Evolutionary conservation across 2,888 invertebrate species (phyloP).

Genomic region (Eustalomyia histrio): DNA sequence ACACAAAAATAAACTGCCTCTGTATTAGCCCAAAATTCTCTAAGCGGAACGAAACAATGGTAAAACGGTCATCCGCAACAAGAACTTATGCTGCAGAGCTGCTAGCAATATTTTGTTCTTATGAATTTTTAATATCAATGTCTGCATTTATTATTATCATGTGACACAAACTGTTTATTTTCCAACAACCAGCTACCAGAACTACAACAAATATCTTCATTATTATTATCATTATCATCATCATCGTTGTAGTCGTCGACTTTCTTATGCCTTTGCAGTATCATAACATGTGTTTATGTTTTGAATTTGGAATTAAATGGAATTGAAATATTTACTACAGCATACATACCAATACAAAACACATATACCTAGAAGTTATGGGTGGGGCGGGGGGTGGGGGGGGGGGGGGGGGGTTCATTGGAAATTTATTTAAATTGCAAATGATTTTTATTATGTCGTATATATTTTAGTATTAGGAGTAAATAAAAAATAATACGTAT

Average conservation of each 20-base stretch:
- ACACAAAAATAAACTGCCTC: not conserved
- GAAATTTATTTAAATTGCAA: too few species aligned
- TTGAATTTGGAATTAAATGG: slow-evolving; percentile 36
- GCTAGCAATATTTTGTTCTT: slow-evolving; percentile 20
- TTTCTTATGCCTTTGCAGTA: slow-evolving; percentile 38
- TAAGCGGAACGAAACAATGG: slow-evolving; percentile 74
- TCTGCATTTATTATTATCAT: slow-evolving; percentile 49
- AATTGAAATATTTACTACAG: slow-evolving; percentile 47
- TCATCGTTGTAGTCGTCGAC: not conserved
- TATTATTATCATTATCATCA: slow-evolving; percentile 26
- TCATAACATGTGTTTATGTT: slow-evolving; percentile 55
- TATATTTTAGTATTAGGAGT: too few species aligned
- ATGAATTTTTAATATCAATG: slow-evolving; percentile 43
- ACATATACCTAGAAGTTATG: too few species aligned
- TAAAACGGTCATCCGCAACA: slow-evolving; percentile 77
- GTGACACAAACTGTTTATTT: slow-evolving; percentile 37
- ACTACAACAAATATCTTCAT: not conserved
- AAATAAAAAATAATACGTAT: too few species aligned
- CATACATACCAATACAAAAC: not conserved
- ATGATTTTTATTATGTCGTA: too few species aligned
- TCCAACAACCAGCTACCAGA: not conserved
- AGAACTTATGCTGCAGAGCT: slow-evolving; percentile 59
- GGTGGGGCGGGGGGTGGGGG: too few species aligned
- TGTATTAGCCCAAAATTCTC: slow-evolving; percentile 23
- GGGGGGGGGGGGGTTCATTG: too few species aligned